Percentiles rank a stretch among this genome's conserved stretches.
These are phyloP conservation scores for Amiota mariae DNA, from an alignment of 2,888 invertebrate genomes.

Conservation along the genomic window DNA sequence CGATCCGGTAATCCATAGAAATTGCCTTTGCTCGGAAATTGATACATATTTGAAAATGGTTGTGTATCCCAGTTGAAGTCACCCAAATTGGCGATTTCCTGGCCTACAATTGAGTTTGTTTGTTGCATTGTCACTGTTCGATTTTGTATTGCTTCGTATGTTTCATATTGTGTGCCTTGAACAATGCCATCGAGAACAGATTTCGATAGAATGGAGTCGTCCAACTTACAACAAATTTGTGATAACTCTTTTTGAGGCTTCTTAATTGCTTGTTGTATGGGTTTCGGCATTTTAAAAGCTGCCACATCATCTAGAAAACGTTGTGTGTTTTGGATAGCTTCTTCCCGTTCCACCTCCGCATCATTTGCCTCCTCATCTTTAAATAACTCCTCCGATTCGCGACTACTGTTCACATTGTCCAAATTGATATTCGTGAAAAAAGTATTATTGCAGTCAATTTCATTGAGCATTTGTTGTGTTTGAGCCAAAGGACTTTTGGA, in stretches of 20 bases:
- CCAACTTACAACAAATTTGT: conserved; percentile 2
- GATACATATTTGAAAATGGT: conserved; percentile 56
- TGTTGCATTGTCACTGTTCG: not conserved
- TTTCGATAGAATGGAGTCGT: conserved; percentile 48
- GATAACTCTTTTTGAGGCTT: not conserved
- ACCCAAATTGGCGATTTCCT: conserved; percentile 54
- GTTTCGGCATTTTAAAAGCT: conserved; percentile 58
- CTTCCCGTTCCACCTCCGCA: conserved; percentile 30
- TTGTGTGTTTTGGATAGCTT: conserved; percentile 68
- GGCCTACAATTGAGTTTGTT: conserved; percentile 28
- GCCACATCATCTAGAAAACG: conserved; percentile 68
- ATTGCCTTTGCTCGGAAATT: conserved; percentile 71
- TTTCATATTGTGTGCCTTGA: conserved; percentile 69
- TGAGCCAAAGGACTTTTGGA: not conserved
- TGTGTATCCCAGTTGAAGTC: conserved; percentile 68
- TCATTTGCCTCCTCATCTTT: conserved; percentile 40
- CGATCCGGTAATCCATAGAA: conserved; percentile 87
- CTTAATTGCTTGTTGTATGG: not conserved
- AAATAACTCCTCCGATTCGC: conserved; percentile 57
- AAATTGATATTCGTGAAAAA: conserved; percentile 60
- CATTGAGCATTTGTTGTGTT: conserved; percentile 27
- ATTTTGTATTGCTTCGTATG: conserved; percentile 55
- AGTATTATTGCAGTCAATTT: conserved; percentile 45
- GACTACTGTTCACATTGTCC: conserved; percentile 42
- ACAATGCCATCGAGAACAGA: conserved; percentile 49